Evolutionary conservation across 2,113 vertebrate genomes (phyloP).

Genomic region (Balaenoptera acutorostrata): DNA sequence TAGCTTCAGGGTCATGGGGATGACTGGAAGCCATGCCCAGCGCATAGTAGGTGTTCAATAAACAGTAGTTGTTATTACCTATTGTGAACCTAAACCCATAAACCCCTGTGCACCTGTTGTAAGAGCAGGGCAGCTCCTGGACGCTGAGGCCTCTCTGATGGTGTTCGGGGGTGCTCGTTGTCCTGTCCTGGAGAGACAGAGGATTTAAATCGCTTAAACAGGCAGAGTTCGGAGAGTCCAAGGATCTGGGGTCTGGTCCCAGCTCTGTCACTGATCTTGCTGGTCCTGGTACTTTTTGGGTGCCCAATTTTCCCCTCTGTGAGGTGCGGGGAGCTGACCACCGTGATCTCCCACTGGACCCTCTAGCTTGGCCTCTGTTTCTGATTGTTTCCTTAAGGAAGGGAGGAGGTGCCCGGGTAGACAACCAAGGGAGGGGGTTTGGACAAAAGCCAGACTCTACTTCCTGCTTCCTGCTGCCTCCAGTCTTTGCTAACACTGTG

Average conservation of each 20-base stretch:
- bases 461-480: not conserved
- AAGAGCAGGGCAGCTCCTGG: not conserved
- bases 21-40: not conserved
- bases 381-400: not conserved
- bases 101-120: fast-evolving
- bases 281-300: not conserved
- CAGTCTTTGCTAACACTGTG: not conserved
- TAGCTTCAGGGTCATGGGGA: fast-evolving
- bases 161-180: fast-evolving
- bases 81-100: not conserved
- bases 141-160: too few species aligned
- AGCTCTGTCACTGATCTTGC: not conserved
- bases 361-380: not conserved
- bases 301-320: not conserved
- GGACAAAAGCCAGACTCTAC: not conserved
- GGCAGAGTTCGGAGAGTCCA: not conserved
- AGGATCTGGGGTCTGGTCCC: not conserved
- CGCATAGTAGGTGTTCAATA: not conserved
- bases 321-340: fast-evolving
- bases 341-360: not conserved
- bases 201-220: not conserved
- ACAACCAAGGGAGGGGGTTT: not conserved
- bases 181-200: not conserved
- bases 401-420: not conserved
- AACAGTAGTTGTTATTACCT: not conserved